These are phyloP conservation scores for Morone saxatilis DNA, from an alignment of 2,113 vertebrate genomes.

Conservation along the genomic window DNA sequence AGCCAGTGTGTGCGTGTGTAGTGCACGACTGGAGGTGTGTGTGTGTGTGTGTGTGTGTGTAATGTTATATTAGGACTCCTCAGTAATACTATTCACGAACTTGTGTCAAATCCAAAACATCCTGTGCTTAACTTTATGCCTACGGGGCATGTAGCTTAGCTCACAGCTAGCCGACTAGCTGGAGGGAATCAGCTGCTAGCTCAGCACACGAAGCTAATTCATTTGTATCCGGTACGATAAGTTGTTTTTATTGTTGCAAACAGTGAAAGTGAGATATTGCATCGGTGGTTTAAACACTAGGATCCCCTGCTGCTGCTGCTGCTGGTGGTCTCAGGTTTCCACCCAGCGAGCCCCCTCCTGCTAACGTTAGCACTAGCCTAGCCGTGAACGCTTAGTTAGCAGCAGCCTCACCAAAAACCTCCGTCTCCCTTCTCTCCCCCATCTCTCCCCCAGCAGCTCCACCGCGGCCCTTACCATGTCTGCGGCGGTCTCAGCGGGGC, in stretches of 20 bases:
- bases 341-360: slow-evolving; percentile 45
- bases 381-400: slow-evolving; percentile 60
- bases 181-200: slow-evolving; percentile 6
- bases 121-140: slow-evolving; percentile 74
- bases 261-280: slow-evolving; percentile 20
- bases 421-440: slow-evolving; percentile 50
- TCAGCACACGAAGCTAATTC: slow-evolving; percentile 32
- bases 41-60: slow-evolving; percentile 25
- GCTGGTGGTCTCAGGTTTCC: slow-evolving; percentile 66
- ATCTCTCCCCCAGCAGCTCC: slow-evolving; percentile 42
- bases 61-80: slow-evolving; percentile 45
- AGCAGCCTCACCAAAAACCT: slow-evolving; percentile 56
- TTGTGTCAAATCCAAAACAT: slow-evolving; percentile 82
- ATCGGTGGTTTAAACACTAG: slow-evolving; percentile 45
- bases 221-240: slow-evolving; percentile 20
- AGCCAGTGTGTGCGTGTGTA: slow-evolving; percentile 49
- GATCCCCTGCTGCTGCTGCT: slow-evolving; percentile 1
- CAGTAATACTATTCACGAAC: slow-evolving; percentile 48
- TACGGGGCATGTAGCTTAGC: slow-evolving; percentile 39
- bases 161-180: slow-evolving; percentile 48
- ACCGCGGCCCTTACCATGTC: slow-evolving; percentile 85
- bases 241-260: slow-evolving; percentile 9
- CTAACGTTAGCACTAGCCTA: slow-evolving; percentile 56
- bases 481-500: slow-evolving; percentile 77
- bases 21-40: slow-evolving; percentile 39